These are phyloP conservation scores for Conus betulinus DNA, from an alignment of 1,140 invertebrate genomes.

Conservation along the genomic window DNA sequence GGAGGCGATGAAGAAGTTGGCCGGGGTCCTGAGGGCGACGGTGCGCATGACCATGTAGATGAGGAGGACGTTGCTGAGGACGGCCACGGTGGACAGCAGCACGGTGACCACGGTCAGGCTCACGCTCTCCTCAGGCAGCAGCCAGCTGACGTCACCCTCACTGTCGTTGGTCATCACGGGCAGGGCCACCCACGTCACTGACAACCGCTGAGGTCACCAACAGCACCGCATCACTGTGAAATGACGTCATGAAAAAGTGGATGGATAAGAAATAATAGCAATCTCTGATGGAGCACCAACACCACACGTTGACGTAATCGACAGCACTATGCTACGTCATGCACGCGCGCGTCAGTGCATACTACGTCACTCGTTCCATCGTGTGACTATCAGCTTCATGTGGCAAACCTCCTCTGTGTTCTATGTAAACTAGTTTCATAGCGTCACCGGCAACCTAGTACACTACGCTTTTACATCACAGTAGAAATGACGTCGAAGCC, in stretches of 20 bases:
- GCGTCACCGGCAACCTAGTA: no score
- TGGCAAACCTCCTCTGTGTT: no score
- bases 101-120: constrained; percentile 29
- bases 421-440: no score
- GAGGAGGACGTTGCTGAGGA: constrained; percentile 43
- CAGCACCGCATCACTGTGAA: not conserved
- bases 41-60: constrained; percentile 44
- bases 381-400: no score
- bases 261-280: not conserved
- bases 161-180: constrained; percentile 1
- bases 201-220: not conserved
- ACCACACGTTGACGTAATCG: not conserved
- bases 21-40: constrained; percentile 42
- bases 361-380: no score
- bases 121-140: constrained; percentile 3
- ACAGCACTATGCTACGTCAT: no score
- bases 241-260: not conserved
- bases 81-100: constrained; percentile 33
- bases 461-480: no score
- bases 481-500: no score
- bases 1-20: constrained; percentile 52
- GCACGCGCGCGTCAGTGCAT: no score
- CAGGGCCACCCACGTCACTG: not conserved
- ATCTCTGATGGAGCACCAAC: not conserved
- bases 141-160: not conserved